A percentile compares a stretch with the other conserved stretches of the same genome.
These are phyloP conservation scores for Drosophila takahashii DNA, from an alignment of 1,140 invertebrate species.

Conservation along the genomic window DNA sequence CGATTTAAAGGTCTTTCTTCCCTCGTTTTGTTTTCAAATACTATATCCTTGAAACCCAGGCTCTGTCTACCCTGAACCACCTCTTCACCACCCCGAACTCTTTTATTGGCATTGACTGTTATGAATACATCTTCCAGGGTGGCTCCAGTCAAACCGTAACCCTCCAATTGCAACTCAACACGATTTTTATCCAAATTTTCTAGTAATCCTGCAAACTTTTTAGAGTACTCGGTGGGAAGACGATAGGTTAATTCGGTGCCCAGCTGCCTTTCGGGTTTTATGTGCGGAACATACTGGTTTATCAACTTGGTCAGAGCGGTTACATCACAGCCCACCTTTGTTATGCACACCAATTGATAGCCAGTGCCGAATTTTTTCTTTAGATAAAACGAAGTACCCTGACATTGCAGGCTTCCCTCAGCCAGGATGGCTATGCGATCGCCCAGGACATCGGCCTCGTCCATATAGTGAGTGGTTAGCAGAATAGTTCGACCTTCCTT, in stretches of 20 bases:
- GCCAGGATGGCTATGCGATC: slow-evolving; percentile 96
- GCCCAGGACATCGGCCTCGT: slow-evolving; percentile 97
- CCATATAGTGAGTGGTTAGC: slow-evolving; percentile 99
- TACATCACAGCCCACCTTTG: slow-evolving; percentile 46
- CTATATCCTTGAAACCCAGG: neutral
- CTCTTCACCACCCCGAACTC: slow-evolving; percentile 7
- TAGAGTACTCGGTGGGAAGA: slow-evolving; percentile 53
- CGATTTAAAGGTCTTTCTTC: neutral
- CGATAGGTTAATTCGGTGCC: slow-evolving; percentile 73
- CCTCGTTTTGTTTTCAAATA: slow-evolving; percentile 18
- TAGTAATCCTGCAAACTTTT: slow-evolving; percentile 42
- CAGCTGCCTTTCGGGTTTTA: slow-evolving; percentile 63
- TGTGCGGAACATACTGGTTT: slow-evolving; percentile 59
- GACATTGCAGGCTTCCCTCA: slow-evolving; percentile 91
- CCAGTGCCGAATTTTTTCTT: slow-evolving; percentile 92
- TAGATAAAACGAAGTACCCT: slow-evolving; percentile 94
- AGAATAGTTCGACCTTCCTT: slow-evolving; percentile 90
- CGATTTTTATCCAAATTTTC: slow-evolving; percentile 53
- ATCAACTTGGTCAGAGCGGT: slow-evolving; percentile 59
- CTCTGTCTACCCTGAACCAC: neutral
- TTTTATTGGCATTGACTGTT: slow-evolving; percentile 73
- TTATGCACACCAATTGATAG: slow-evolving; percentile 77
- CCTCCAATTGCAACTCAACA: slow-evolving; percentile 86
- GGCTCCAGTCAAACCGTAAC: slow-evolving; percentile 96
- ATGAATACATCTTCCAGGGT: slow-evolving; percentile 95